A percentile compares a stretch with the other conserved stretches of the same genome.
Conservation (phyloP, 2,888 invertebrate genomes). For the Amphimallon solstitiale region DNA sequence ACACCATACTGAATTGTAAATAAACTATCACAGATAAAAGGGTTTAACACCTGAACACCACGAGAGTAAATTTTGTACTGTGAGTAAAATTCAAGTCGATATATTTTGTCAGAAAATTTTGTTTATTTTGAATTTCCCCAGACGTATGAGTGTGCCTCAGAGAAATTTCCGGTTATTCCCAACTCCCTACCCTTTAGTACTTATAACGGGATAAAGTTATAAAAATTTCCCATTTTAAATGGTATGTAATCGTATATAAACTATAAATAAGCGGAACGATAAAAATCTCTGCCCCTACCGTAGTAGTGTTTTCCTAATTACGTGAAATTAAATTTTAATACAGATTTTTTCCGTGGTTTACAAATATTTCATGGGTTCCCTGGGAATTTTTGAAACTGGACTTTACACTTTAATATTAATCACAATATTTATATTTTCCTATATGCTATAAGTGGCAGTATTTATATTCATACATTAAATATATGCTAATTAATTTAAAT, state of each 20-base stretch:
- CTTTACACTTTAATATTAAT: no score
- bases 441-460: no score
- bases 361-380: no score
- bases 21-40: slow-evolving; percentile 7
- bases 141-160: background rate
- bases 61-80: background rate
- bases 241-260: background rate
- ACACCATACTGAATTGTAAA: slow-evolving; percentile 1
- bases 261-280: slow-evolving; percentile 11
- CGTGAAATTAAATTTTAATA: no score
- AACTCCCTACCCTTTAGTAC: background rate
- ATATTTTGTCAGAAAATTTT: slow-evolving; percentile 11
- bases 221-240: slow-evolving; percentile 16
- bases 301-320: background rate
- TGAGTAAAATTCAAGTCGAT: no score
- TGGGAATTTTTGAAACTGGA: no score
- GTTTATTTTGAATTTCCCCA: slow-evolving; percentile 23
- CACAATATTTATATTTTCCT: no score
- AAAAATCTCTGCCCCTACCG: background rate
- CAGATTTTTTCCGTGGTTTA: no score
- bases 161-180: slow-evolving; percentile 5
- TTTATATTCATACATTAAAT: no score
- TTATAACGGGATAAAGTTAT: background rate
- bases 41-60: slow-evolving; percentile 3
- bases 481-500: no score